phyloP scores from a whole-genome alignment of 2,113 vertebrate genomes.

The Genyomyrus donnyi region DNA sequence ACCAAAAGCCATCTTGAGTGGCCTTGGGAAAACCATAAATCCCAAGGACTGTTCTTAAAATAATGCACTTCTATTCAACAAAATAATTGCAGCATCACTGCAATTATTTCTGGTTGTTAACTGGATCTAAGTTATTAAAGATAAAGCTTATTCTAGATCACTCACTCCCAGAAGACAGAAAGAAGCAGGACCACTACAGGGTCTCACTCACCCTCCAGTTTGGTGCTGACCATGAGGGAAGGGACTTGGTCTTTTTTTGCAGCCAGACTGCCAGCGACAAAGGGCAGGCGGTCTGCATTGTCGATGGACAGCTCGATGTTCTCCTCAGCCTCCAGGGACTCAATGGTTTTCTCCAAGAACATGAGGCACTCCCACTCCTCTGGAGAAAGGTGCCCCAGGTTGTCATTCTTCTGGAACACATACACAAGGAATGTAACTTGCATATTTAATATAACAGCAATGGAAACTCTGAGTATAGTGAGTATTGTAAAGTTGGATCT shows the following conservation, averaged over 20 bases:
- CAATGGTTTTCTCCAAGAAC: constrained; percentile 89
- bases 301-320: constrained; percentile 72
- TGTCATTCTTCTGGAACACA: constrained; percentile 67
- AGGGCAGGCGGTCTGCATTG: constrained; percentile 44
- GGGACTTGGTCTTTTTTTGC: constrained; percentile 46
- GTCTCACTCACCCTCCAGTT: constrained; percentile 41
- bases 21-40: neutral
- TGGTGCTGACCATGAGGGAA: constrained; percentile 41
- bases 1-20: constrained; percentile 15
- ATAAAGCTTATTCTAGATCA: neutral
- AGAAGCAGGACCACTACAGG: neutral
- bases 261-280: constrained; percentile 34
- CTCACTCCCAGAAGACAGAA: neutral
- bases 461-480: neutral
- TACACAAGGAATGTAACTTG: neutral
- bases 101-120: neutral
- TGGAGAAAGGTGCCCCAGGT: constrained; percentile 76
- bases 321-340: constrained; percentile 75
- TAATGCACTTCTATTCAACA: neutral
- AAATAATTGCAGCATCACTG: neutral
- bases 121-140: neutral
- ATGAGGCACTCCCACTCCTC: constrained; percentile 87
- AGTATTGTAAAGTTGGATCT: neutral
- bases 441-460: neutral
- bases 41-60: neutral